Evolutionary conservation across 2,113 vertebrate species (phyloP).

Genomic region (Entelurus aequoreus): DNA sequence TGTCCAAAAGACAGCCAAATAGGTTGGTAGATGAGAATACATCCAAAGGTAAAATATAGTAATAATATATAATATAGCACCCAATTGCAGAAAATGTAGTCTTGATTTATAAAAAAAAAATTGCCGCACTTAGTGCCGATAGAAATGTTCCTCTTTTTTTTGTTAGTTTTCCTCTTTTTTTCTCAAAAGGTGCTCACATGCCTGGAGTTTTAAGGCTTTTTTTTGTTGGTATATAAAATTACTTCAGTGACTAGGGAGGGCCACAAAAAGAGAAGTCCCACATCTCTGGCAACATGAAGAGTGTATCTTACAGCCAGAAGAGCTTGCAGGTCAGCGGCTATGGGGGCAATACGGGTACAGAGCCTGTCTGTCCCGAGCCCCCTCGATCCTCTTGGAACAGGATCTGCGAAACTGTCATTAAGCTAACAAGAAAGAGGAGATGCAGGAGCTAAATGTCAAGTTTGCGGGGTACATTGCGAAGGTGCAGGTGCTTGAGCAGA

Average conservation of each 20-base stretch:
- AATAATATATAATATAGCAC: too few species aligned
- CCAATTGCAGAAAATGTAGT: too few species aligned
- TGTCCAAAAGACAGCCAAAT: too few species aligned
- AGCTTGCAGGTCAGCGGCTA: constrained; percentile 68
- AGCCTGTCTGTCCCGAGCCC: constrained; percentile 66
- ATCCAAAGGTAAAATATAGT: too few species aligned
- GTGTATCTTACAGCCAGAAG: constrained; percentile 70
- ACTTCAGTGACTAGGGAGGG: constrained; percentile 12
- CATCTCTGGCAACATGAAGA: constrained; percentile 65
- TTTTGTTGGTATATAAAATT: constrained; percentile 65
- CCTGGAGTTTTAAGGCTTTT: constrained; percentile 62
- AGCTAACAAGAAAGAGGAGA: constrained; percentile 74
- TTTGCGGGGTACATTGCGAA: constrained; percentile 76
- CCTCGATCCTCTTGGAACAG: too few species aligned
- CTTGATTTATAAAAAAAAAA: too few species aligned
- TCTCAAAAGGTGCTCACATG: too few species aligned
- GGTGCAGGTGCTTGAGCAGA: constrained; percentile 73
- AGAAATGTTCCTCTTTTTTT: too few species aligned
- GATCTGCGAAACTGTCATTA: constrained; percentile 49
- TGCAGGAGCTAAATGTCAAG: constrained; percentile 74
- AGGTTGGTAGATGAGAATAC: too few species aligned
- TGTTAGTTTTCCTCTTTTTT: too few species aligned
- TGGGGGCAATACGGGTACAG: constrained; percentile 64
- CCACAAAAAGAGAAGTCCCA: constrained; percentile 16
- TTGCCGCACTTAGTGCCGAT: too few species aligned